phyloP scores from a whole-genome alignment of 35 echinoderm and acorn worm genomes.

The Ophiothrix spiculata region DNA sequence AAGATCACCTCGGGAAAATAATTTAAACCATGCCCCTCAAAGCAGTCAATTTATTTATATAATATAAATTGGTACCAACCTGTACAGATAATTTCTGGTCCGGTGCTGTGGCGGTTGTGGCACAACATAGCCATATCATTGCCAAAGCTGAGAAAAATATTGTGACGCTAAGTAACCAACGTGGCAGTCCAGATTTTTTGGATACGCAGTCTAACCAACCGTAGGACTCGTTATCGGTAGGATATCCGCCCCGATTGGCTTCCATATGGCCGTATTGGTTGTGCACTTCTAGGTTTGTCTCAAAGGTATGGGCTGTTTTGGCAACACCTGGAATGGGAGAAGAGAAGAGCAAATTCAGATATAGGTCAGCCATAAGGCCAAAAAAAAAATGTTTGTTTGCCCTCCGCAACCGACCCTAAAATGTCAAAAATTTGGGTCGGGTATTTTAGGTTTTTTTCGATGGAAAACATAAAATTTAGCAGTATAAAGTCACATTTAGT shows the following conservation, averaged over 20 bases:
- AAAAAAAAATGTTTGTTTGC: too few species aligned
- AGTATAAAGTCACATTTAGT: too few species aligned
- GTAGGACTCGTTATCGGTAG: conserved; percentile 40
- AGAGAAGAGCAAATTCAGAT: too few species aligned
- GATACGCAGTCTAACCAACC: conserved; percentile 88
- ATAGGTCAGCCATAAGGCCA: too few species aligned
- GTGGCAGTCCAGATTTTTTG: conserved; percentile 81
- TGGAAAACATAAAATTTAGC: too few species aligned
- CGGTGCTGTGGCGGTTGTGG: conserved; percentile 79
- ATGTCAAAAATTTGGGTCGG: too few species aligned
- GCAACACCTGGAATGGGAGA: conserved; percentile 46
- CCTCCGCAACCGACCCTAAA: too few species aligned
- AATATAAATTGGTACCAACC: too few species aligned
- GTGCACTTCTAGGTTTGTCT: conserved; percentile 83
- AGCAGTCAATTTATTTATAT: too few species aligned
- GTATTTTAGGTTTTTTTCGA: too few species aligned
- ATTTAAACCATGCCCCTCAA: too few species aligned
- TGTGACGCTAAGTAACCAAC: conserved; percentile 80
- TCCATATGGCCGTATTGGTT: conserved; percentile 43
- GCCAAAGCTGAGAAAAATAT: conserved; percentile 83
- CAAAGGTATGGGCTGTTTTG: conserved; percentile 34
- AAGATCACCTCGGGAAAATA: too few species aligned
- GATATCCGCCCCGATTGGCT: conserved; percentile 15
- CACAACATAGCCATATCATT: conserved; percentile 91
- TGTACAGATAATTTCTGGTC: conserved; percentile 53